A percentile compares a stretch with the other conserved stretches of the same genome.
phyloP scores from a whole-genome alignment of 2,888 invertebrate genomes.

The Nysson spinosus region DNA sequence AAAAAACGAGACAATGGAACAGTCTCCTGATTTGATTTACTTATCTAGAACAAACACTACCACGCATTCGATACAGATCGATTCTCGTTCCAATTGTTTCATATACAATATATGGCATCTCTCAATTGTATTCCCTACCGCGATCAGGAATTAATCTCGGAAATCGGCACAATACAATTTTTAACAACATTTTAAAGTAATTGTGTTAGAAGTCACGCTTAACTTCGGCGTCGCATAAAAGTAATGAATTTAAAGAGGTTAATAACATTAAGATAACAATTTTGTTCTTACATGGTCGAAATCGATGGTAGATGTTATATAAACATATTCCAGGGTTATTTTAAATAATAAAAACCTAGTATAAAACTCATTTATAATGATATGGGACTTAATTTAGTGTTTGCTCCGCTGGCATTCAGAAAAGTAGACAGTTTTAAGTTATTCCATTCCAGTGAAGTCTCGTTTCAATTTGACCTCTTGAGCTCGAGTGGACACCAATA shows the following conservation, averaged over 20 bases:
- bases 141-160: slow-evolving; percentile 67
- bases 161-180: no score
- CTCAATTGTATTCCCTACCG: slow-evolving; percentile 55
- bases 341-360: no score
- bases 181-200: no score
- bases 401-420: slow-evolving; percentile 20
- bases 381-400: background rate
- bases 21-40: slow-evolving; percentile 7
- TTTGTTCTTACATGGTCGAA: no score
- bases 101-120: slow-evolving; percentile 55
- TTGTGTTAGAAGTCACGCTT: no score
- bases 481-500: slow-evolving; percentile 8
- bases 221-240: no score
- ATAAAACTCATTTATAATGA: no score
- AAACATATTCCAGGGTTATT: no score
- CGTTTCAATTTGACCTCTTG: slow-evolving; percentile 16
- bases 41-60: slow-evolving; percentile 18
- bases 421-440: slow-evolving; percentile 10
- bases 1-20: background rate
- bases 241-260: no score
- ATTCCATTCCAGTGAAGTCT: slow-evolving; percentile 25
- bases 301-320: no score
- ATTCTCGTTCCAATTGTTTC: slow-evolving; percentile 29
- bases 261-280: no score
- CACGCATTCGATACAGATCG: slow-evolving; percentile 13